Evolutionary conservation across 2,888 invertebrate species (phyloP).

Genomic region (Mesopsocus fuscifrons): DNA sequence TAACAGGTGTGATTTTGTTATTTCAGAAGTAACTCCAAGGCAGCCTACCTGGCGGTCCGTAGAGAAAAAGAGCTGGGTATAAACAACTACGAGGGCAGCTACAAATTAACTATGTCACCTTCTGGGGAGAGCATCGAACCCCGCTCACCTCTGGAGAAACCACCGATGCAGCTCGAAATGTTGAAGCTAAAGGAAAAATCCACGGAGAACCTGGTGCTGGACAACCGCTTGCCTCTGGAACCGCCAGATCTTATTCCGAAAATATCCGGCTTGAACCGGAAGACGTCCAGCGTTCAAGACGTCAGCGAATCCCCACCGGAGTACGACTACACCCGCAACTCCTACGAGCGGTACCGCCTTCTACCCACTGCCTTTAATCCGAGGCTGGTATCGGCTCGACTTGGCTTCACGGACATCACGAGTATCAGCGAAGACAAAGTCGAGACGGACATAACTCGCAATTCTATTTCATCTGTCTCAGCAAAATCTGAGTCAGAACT

Average conservation of each 20-base stretch:
- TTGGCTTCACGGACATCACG: not conserved
- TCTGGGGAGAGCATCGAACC: constrained; percentile 28
- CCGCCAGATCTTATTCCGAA: constrained; percentile 5
- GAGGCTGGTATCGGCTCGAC: not conserved
- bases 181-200: constrained; percentile 4
- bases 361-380: not conserved
- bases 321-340: not conserved
- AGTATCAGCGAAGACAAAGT: not conserved
- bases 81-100: constrained; percentile 50
- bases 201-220: not conserved
- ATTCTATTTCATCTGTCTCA: too few relatives aligned
- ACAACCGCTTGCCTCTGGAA: not conserved
- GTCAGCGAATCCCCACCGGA: not conserved
- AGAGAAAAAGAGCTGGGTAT: constrained; percentile 44
- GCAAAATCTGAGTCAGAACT: not conserved
- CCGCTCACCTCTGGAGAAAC: not conserved
- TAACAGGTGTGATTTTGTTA: too few relatives aligned
- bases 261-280: not conserved
- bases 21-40: constrained; percentile 58
- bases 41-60: constrained; percentile 51
- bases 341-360: not conserved
- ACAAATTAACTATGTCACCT: constrained; percentile 53
- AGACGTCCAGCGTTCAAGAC: not conserved
- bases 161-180: not conserved
- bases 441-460: not conserved